These are phyloP conservation scores for Knipowitschia caucasica DNA, from an alignment of 2,797 vertebrate species.

Conservation along the genomic window DNA sequence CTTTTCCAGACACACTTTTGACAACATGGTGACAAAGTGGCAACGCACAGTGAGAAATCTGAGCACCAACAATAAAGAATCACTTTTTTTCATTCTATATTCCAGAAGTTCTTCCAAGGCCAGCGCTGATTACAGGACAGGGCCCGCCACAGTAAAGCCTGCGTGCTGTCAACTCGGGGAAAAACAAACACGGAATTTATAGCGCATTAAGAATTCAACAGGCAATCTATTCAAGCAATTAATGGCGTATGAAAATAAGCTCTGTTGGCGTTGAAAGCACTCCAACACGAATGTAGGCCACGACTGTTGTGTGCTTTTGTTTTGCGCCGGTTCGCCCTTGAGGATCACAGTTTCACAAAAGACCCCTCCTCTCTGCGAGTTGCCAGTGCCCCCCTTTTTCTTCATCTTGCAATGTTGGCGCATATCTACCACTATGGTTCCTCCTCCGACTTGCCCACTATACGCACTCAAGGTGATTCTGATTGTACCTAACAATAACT, in stretches of 20 bases:
- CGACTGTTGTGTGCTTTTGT: constrained; percentile 71
- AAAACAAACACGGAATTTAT: constrained; percentile 80
- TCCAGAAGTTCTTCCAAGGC: constrained; percentile 59
- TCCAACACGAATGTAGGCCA: constrained; percentile 72
- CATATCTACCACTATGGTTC: constrained; percentile 56
- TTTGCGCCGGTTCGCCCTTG: constrained; percentile 73
- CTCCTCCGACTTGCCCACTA: constrained; percentile 59
- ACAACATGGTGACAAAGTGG: constrained; percentile 24
- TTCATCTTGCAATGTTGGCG: constrained; percentile 37
- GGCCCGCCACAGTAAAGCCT: constrained; percentile 64
- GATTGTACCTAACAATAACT: constrained; percentile 59
- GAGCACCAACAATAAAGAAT: constrained; percentile 23
- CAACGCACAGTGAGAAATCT: constrained; percentile 30
- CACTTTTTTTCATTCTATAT: constrained; percentile 26
- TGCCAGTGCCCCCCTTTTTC: constrained; percentile 36
- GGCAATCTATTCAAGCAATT: constrained; percentile 81
- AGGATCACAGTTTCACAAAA: constrained; percentile 70
- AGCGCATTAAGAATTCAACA: constrained; percentile 82
- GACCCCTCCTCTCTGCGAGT: constrained; percentile 50
- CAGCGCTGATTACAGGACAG: constrained; percentile 67
- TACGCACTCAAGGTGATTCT: constrained; percentile 56
- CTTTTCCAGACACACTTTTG: constrained; percentile 25
- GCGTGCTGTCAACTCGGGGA: constrained; percentile 65
- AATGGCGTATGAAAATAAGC: constrained; percentile 80
- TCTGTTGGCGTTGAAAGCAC: constrained; percentile 73